A percentile compares a stretch with the other conserved stretches of the same genome.
Conservation (phyloP, 2,113 vertebrate species). For the Campylorhamphus procurvoides region DNA sequence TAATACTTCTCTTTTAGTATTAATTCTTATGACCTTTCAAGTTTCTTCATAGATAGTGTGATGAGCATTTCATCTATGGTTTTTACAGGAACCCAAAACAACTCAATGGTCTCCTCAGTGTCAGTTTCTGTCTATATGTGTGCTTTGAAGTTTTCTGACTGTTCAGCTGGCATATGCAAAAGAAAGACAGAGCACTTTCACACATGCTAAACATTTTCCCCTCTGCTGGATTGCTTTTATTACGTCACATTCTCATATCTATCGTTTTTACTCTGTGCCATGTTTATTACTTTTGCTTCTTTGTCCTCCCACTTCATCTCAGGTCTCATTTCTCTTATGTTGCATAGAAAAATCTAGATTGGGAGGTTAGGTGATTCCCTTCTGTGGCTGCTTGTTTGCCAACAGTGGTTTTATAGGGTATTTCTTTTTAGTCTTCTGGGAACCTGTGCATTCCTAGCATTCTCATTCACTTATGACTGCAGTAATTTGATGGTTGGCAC, state of each 20-base stretch:
- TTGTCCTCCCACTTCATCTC: neutral
- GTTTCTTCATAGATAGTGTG: neutral
- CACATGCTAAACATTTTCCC: neutral
- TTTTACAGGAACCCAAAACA: neutral
- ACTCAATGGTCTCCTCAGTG: neutral
- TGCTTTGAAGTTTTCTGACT: neutral
- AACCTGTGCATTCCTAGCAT: neutral
- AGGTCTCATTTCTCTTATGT: neutral
- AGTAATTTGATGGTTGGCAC: neutral
- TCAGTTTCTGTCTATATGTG: neutral
- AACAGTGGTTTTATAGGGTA: neutral
- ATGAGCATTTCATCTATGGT: neutral
- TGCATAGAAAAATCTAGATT: neutral
- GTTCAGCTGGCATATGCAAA: neutral
- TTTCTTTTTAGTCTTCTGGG: neutral
- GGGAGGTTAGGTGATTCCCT: neutral
- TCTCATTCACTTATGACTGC: neutral
- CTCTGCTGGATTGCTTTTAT: neutral
- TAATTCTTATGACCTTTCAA: neutral
- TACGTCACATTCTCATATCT: neutral
- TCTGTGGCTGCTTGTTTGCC: neutral
- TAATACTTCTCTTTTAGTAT: neutral
- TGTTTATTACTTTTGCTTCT: neutral
- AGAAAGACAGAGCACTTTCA: neutral
- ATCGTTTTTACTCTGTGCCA: neutral